phyloP scores from a whole-genome alignment of 2,113 vertebrate genomes.

The Melanerpes formicivorus region DNA sequence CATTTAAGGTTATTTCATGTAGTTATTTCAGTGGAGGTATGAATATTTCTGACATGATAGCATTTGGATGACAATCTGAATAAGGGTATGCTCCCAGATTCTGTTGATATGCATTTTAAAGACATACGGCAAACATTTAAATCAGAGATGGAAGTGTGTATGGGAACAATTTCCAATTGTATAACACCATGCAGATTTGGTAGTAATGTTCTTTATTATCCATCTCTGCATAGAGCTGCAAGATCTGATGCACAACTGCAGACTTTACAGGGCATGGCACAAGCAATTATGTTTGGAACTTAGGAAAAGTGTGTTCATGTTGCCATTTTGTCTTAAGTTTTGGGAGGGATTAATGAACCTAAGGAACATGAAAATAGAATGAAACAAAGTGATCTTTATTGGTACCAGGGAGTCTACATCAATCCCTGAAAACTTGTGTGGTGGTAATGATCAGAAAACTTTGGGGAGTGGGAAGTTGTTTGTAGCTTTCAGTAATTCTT shows the following conservation, averaged over 20 bases:
- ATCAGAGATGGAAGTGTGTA: conserved; percentile 18
- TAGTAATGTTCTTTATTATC: conserved; percentile 1
- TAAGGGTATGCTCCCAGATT: neutral
- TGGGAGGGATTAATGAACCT: neutral
- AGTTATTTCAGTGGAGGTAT: neutral
- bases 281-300: neutral
- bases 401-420: neutral
- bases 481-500: neutral
- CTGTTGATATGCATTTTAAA: conserved; percentile 2
- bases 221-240: neutral
- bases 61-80: neutral
- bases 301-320: neutral
- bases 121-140: conserved; percentile 50
- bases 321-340: conserved; percentile 1
- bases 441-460: neutral
- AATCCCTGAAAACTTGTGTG: neutral
- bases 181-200: conserved; percentile 14
- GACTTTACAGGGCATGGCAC: neutral
- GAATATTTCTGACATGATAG: conserved; percentile 13
- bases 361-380: neutral
- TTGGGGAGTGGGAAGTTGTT: neutral
- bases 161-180: conserved; percentile 42
- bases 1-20: neutral
- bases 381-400: neutral
- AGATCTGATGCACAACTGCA: neutral